Conservation (phyloP, 2,113 vertebrate species). For the Erythrolamprus reginae region DNA sequence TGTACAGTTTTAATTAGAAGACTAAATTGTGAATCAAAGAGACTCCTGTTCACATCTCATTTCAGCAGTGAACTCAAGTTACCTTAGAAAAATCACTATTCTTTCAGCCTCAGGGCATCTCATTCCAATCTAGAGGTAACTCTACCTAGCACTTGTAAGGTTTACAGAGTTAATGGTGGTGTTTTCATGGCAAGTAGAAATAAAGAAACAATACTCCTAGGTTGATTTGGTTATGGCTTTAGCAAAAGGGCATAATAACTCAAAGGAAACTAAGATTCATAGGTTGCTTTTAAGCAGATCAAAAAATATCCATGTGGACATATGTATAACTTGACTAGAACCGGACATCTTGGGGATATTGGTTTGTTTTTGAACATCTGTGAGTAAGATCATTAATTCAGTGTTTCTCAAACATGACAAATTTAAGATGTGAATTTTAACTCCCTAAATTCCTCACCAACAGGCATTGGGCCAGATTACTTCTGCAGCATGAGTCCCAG, state of each 20-base stretch:
- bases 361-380: not conserved
- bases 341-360: no score
- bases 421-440: not conserved
- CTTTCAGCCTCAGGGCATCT: not conserved
- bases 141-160: not conserved
- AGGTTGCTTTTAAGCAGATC: not conserved
- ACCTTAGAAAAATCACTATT: not conserved
- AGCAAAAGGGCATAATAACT: not conserved
- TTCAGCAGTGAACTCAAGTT: not conserved
- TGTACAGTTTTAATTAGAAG: not conserved
- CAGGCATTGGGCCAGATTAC: no score
- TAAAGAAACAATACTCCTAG: not conserved
- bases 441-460: not conserved
- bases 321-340: not conserved
- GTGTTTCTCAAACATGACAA: not conserved
- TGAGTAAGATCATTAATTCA: not conserved
- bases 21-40: not conserved
- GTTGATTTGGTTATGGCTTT: not conserved
- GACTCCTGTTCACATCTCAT: not conserved
- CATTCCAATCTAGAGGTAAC: not conserved
- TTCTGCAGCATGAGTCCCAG: no score
- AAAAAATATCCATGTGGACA: not conserved
- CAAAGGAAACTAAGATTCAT: not conserved
- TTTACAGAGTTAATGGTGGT: not conserved
- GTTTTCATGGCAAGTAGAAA: not conserved